Percentiles rank a stretch among this genome's conserved stretches.
phyloP scores from a whole-genome alignment of 2,888 invertebrate species.

The Periphyllus acericola region DNA sequence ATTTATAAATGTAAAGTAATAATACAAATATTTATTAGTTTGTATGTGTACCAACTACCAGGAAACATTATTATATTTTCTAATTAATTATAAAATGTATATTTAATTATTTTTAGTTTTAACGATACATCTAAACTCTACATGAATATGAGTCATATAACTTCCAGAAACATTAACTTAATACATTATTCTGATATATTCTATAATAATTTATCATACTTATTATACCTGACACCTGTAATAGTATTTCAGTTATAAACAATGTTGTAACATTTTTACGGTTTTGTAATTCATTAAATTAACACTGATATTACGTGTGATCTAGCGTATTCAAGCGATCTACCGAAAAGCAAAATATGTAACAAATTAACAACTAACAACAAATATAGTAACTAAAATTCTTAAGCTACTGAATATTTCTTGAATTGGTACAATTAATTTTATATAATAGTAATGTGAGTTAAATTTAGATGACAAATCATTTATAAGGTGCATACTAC shows the following conservation, averaged over 20 bases:
- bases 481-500: no score
- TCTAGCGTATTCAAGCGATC: background rate
- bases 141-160: background rate
- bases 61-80: no score
- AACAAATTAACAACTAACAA: background rate
- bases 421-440: background rate
- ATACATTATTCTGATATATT: background rate
- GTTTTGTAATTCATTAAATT: background rate
- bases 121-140: background rate
- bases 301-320: background rate
- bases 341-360: background rate
- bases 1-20: background rate
- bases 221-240: background rate
- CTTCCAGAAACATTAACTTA: background rate
- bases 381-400: background rate
- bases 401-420: background rate
- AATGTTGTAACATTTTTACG: background rate
- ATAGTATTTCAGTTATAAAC: background rate
- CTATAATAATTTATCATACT: background rate
- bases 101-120: background rate
- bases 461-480: no score
- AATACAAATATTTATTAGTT: no score
- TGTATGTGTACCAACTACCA: no score
- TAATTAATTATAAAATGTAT: background rate
- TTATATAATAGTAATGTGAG: no score